Conservation (phyloP, 92 coral and sea anemone genomes). For the Paramuricea clavata region DNA sequence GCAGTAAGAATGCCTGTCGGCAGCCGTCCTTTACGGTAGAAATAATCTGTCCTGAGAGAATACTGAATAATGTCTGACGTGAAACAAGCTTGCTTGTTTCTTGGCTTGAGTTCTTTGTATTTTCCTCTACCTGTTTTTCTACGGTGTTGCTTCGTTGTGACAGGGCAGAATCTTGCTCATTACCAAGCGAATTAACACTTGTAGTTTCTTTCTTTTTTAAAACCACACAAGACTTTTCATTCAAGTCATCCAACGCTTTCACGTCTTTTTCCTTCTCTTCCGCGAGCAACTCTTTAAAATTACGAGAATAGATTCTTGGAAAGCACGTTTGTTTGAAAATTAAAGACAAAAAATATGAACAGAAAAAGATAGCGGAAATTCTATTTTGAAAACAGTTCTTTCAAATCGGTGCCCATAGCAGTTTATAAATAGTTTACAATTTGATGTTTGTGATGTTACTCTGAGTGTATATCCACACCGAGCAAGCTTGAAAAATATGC, state of each 20-base stretch:
- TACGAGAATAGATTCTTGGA: no score
- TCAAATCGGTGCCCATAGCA: no score
- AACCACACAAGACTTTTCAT: neutral
- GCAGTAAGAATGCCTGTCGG: constrained; percentile 91
- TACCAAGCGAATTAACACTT: neutral
- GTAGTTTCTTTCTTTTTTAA: neutral
- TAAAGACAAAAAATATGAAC: no score
- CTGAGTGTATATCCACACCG: no score
- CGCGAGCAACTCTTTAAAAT: neutral
- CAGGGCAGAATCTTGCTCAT: neutral
- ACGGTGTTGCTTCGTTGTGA: neutral
- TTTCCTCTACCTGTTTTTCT: neutral
- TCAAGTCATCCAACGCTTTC: no score
- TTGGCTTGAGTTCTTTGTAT: neutral
- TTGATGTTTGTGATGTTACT: no score
- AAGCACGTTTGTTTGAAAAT: no score
- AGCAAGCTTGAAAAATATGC: no score
- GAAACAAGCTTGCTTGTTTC: constrained; percentile 4
- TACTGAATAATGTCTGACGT: constrained; percentile 61
- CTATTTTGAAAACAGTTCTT: no score
- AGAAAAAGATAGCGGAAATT: no score
- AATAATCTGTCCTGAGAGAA: constrained; percentile 97
- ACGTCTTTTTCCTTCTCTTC: neutral
- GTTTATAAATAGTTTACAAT: no score
- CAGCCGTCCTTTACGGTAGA: constrained; percentile 99